These are phyloP conservation scores for Chaetodon trifasciatus DNA, from an alignment of 2,797 vertebrate species.

Conservation along the genomic window DNA sequence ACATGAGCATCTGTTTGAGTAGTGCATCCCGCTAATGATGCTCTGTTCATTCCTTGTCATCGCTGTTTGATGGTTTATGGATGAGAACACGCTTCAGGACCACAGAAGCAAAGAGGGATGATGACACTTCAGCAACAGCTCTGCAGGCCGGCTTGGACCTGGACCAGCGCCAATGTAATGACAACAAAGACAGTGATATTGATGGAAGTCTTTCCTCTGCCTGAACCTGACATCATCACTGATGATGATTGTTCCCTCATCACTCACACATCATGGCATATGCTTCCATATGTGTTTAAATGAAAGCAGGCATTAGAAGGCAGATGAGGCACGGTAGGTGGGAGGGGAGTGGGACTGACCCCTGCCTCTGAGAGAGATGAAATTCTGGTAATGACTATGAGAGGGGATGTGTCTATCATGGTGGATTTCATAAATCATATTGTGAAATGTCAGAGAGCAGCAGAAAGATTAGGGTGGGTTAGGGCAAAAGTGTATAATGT, in stretches of 20 bases:
- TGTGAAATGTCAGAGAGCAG: slow-evolving; percentile 54
- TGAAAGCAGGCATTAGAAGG: slow-evolving; percentile 50
- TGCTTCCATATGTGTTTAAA: slow-evolving; percentile 65
- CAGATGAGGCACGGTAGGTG: slow-evolving; percentile 31
- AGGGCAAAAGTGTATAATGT: slow-evolving; percentile 35
- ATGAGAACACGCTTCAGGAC: slow-evolving; percentile 32
- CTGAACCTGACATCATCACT: slow-evolving; percentile 46
- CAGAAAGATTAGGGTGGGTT: slow-evolving; percentile 48
- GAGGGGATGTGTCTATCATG: slow-evolving; percentile 45
- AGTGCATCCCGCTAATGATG: slow-evolving; percentile 55
- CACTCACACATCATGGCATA: slow-evolving; percentile 49
- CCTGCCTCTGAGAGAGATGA: slow-evolving; percentile 50
- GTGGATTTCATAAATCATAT: slow-evolving; percentile 64
- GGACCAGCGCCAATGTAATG: slow-evolving; percentile 46
- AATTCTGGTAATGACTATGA: slow-evolving; percentile 48
- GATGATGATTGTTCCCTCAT: slow-evolving; percentile 60
- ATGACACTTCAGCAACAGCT: slow-evolving; percentile 30
- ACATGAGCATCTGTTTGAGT: slow-evolving; percentile 12
- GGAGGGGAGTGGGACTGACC: slow-evolving; percentile 38
- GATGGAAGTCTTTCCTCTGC: slow-evolving; percentile 44
- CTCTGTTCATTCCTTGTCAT: slow-evolving; percentile 58
- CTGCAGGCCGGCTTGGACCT: slow-evolving; percentile 29
- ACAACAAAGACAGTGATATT: slow-evolving; percentile 54
- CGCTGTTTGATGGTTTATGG: slow-evolving; percentile 51
- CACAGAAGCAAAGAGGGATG: slow-evolving; percentile 28